phyloP scores from a whole-genome alignment of 2,797 vertebrate species.

The Sardinella longiceps region DNA sequence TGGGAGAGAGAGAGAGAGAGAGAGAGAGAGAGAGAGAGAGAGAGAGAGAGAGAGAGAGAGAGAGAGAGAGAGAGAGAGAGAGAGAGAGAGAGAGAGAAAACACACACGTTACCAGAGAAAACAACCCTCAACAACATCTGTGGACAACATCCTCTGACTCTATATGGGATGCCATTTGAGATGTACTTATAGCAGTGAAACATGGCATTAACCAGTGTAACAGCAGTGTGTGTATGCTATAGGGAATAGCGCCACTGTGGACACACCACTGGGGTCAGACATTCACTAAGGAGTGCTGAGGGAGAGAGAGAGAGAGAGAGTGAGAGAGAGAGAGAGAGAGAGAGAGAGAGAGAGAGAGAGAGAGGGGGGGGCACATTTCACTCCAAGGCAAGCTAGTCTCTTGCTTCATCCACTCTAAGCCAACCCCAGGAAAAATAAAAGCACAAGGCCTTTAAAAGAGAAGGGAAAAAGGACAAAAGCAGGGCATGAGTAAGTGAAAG shows the following conservation, averaged over 20 bases:
- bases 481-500: slow-evolving; percentile 41
- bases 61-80: too few species aligned
- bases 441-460: slow-evolving; percentile 32
- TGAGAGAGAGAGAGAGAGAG: background rate
- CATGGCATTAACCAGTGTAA: slow-evolving; percentile 42
- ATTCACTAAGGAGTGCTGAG: background rate
- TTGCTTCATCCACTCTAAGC: slow-evolving; percentile 31
- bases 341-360: too few species aligned
- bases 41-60: background rate
- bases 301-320: background rate
- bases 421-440: slow-evolving; percentile 58
- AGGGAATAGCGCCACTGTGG: background rate
- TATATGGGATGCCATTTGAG: background rate
- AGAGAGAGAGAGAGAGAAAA: background rate
- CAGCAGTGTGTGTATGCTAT: background rate
- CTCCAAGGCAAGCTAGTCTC: slow-evolving; percentile 53
- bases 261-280: background rate
- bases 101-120: slow-evolving; percentile 6
- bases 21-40: too few species aligned
- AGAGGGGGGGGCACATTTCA: slow-evolving; percentile 33
- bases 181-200: slow-evolving; percentile 40
- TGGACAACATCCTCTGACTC: background rate
- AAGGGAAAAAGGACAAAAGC: slow-evolving; percentile 49
- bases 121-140: background rate
- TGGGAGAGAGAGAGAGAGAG: background rate